These are phyloP conservation scores for Sturmia bella DNA, from an alignment of 2,888 invertebrate species.

Conservation along the genomic window DNA sequence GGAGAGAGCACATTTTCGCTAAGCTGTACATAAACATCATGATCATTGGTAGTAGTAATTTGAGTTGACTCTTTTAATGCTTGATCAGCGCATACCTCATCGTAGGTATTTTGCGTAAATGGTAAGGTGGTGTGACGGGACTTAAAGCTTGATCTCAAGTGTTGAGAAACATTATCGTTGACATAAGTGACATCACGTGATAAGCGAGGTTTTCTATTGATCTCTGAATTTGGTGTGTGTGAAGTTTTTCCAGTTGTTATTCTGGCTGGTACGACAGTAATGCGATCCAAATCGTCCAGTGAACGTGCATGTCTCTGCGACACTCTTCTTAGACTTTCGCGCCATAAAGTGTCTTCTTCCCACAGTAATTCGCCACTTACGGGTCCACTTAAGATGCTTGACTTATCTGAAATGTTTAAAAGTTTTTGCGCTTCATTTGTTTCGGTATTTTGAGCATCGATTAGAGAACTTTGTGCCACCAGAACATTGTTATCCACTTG, in stretches of 20 bases:
- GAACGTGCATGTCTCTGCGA: conserved; percentile 92
- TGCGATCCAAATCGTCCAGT: conserved; percentile 89
- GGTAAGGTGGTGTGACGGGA: conserved; percentile 54
- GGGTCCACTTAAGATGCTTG: conserved; percentile 76
- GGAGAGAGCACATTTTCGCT: conserved; percentile 63
- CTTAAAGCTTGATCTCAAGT: conserved; percentile 75
- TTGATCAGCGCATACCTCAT: conserved; percentile 58
- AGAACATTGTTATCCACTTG: conserved; percentile 58
- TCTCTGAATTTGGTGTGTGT: background rate
- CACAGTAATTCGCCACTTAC: conserved; percentile 86
- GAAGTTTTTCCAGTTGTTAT: conserved; percentile 21
- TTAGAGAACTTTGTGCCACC: conserved; percentile 39
- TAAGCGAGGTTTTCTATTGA: conserved; percentile 74
- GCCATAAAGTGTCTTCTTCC: conserved; percentile 92
- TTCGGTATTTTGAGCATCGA: conserved; percentile 13
- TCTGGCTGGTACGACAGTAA: conserved; percentile 72
- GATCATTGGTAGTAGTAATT: conserved; percentile 66
- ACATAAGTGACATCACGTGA: conserved; percentile 90
- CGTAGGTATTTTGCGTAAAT: conserved; percentile 33
- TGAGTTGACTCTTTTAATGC: conserved; percentile 28
- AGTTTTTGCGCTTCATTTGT: conserved; percentile 19
- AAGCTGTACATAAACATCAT: conserved; percentile 80
- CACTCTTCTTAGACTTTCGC: conserved; percentile 89
- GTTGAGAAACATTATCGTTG: conserved; percentile 86
- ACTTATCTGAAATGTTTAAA: conserved; percentile 71